Evolutionary conservation across 2,797 vertebrate species (phyloP).

Genomic region (Lophotriccus pileatus): DNA sequence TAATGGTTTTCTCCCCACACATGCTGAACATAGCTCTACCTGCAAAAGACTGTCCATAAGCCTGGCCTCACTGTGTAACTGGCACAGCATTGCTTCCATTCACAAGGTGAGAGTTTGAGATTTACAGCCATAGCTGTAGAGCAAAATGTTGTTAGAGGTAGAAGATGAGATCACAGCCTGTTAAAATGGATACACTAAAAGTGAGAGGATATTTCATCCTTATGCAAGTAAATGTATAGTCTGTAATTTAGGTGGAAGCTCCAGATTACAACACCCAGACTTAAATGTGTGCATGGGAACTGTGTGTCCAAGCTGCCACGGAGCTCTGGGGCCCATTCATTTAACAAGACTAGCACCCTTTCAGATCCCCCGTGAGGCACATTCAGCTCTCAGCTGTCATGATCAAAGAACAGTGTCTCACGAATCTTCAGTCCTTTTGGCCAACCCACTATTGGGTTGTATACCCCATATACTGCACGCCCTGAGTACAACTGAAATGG

Average conservation of each 20-base stretch:
- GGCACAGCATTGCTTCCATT: not conserved
- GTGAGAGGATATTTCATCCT: not conserved
- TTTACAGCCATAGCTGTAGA: not conserved
- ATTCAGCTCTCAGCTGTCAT: not conserved
- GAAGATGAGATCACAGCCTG: not conserved
- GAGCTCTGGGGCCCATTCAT: not conserved
- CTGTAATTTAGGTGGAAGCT: not conserved
- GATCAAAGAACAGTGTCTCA: not conserved
- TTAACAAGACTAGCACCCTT: not conserved
- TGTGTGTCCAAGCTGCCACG: not conserved
- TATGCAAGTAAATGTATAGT: not conserved
- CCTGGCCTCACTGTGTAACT: not conserved
- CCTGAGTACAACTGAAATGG: not conserved
- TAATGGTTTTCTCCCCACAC: not conserved
- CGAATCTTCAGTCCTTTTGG: not conserved
- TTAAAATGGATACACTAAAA: not conserved
- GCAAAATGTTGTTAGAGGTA: not conserved
- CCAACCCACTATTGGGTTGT: not conserved
- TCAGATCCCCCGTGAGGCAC: not conserved
- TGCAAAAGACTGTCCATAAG: not conserved
- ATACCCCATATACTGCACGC: not conserved
- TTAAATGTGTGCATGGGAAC: not conserved
- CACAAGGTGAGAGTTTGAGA: not conserved
- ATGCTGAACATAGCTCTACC: not conserved
- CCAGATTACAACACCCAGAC: not conserved